Evolutionary conservation across 2,797 vertebrate species (phyloP).

Genomic region (Gallinago solitaria): DNA sequence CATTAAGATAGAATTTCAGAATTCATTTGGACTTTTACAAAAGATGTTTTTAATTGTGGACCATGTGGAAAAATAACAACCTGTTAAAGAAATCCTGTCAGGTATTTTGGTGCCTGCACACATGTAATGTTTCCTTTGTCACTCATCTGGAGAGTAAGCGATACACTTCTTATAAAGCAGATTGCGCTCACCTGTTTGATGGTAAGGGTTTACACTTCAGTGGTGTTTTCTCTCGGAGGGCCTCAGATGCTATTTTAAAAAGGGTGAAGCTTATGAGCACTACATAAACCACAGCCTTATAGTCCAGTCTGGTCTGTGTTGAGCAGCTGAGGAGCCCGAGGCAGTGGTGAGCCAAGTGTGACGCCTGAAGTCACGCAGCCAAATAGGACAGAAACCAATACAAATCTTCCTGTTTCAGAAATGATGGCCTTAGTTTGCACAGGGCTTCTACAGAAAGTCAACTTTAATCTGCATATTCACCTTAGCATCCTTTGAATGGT

Average conservation of each 20-base stretch:
- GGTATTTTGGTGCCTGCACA: neutral
- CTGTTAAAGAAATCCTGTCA: neutral
- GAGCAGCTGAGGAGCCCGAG: neutral
- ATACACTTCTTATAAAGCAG: fast-evolving
- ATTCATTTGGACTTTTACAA: neutral
- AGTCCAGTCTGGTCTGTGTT: neutral
- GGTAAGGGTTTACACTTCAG: neutral
- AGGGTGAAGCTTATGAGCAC: neutral
- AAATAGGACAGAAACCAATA: neutral
- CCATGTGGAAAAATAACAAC: neutral
- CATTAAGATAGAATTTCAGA: neutral
- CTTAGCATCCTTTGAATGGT: neutral
- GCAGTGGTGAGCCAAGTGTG: neutral
- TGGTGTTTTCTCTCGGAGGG: neutral
- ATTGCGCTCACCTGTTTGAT: neutral
- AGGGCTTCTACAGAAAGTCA: neutral
- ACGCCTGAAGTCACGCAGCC: neutral
- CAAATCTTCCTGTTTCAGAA: neutral
- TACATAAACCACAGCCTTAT: neutral
- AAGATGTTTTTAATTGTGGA: neutral
- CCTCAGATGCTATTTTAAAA: neutral
- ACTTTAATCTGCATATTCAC: neutral
- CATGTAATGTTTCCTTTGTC: neutral
- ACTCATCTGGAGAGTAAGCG: neutral
- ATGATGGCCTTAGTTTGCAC: neutral